A percentile compares a stretch with the other conserved stretches of the same genome.
Evolutionary conservation across 2,113 vertebrate genomes (phyloP).

Genomic region (Forbesichthys papilliferus): DNA sequence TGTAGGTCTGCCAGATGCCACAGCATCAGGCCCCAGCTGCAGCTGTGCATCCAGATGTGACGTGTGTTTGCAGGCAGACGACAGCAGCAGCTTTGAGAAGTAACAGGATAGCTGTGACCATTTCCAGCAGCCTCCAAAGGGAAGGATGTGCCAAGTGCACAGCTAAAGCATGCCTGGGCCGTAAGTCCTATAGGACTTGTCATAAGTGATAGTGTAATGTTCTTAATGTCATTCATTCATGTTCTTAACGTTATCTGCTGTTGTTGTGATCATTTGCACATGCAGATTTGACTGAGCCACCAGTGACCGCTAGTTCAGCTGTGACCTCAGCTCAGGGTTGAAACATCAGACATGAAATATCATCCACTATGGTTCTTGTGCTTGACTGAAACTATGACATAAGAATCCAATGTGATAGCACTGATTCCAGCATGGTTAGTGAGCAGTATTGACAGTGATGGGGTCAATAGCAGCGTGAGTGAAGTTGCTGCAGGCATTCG

Average conservation of each 20-base stretch:
- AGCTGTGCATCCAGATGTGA: conserved; percentile 63
- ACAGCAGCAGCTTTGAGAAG: conserved; percentile 33
- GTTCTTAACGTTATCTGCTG: too few species aligned
- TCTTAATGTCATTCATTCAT: too few species aligned
- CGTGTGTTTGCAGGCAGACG: conserved; percentile 61
- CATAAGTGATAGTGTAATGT: too few species aligned
- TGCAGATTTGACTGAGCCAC: background rate
- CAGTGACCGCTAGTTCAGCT: conserved; percentile 26
- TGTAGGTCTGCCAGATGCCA: conserved; percentile 34
- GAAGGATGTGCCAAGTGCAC: conserved; percentile 30
- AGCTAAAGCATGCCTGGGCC: background rate
- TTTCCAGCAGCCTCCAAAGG: conserved; percentile 26
- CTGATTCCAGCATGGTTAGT: conserved; percentile 9
- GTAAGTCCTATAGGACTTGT: too few species aligned
- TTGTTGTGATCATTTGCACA: too few species aligned
- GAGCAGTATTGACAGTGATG: background rate
- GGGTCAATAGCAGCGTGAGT: background rate
- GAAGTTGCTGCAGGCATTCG: background rate
- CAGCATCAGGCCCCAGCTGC: conserved; percentile 51
- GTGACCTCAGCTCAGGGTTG: conserved; percentile 34
- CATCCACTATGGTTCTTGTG: conserved; percentile 43
- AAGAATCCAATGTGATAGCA: conserved; percentile 40
- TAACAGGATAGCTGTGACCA: conserved; percentile 14
- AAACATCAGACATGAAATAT: conserved; percentile 42
- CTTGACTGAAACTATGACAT: conserved; percentile 47